A percentile compares a stretch with the other conserved stretches of the same genome.
phyloP scores from a whole-genome alignment of 1,140 invertebrate genomes.

The Drosophila bifasciata region DNA sequence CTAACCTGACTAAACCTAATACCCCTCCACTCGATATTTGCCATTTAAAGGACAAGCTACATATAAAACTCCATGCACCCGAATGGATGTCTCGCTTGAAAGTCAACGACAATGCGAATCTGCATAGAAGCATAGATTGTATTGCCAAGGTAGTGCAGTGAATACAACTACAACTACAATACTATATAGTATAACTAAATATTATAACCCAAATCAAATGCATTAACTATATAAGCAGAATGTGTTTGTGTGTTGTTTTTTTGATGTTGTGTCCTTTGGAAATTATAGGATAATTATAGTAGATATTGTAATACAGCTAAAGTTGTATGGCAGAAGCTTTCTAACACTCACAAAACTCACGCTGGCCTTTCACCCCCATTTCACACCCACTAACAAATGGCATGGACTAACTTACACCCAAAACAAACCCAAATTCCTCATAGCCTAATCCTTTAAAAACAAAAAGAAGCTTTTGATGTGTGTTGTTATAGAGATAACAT shows the following conservation, averaged over 20 bases:
- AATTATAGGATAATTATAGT: conserved; percentile 26
- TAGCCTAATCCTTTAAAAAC: not conserved
- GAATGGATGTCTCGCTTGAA: conserved; percentile 87
- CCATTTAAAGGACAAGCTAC: conserved; percentile 77
- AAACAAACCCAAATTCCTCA: not conserved
- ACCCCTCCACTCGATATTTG: conserved; percentile 32
- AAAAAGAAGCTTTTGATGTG: conserved; percentile 68
- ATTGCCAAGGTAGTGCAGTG: conserved; percentile 86
- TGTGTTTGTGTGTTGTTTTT: conserved; percentile 33
- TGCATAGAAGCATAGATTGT: conserved; percentile 89
- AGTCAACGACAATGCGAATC: conserved; percentile 85
- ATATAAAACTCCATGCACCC: conserved; percentile 86
- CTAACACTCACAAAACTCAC: conserved; percentile 35
- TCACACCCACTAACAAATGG: conserved; percentile 24
- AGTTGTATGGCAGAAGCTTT: conserved; percentile 52
- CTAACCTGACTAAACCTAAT: conserved; percentile 9
- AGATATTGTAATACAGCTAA: conserved; percentile 25
- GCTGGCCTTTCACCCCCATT: conserved; percentile 44
- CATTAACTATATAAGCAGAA: conserved; percentile 20
- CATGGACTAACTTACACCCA: conserved; percentile 40
- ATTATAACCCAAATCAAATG: conserved; percentile 18
- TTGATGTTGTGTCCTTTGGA: conserved; percentile 27
- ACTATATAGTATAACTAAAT: conserved; percentile 1
- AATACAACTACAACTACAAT: conserved; percentile 26
- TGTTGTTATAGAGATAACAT: conserved; percentile 20